These are phyloP conservation scores for Climacteris rufus DNA, from an alignment of 2,113 vertebrate species.

Conservation along the genomic window DNA sequence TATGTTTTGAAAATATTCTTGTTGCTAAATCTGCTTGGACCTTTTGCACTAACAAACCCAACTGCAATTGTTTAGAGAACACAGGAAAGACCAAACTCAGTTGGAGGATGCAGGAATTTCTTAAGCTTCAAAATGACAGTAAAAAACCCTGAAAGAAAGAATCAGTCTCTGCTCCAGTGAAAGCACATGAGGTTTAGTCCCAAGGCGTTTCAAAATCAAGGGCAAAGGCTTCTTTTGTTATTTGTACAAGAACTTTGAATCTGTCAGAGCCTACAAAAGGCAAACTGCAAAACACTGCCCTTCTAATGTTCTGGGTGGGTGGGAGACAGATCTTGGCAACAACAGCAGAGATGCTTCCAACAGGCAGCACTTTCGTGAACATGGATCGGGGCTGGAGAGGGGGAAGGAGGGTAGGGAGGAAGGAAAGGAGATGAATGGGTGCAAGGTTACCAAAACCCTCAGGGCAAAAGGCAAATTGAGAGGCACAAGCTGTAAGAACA, in stretches of 20 bases:
- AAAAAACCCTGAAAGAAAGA: neutral
- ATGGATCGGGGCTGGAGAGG: neutral
- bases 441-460: neutral
- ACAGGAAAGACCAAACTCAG: neutral
- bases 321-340: neutral
- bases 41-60: neutral
- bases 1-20: constrained; percentile 37
- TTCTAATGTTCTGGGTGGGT: neutral
- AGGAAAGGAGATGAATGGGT: neutral
- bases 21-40: constrained; percentile 34
- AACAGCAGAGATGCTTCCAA: neutral
- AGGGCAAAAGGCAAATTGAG: neutral
- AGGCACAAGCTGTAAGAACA: neutral
- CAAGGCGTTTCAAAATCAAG: neutral
- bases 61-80: neutral
- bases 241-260: neutral
- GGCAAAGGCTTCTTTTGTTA: neutral
- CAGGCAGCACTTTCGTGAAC: neutral
- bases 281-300: neutral
- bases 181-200: neutral
- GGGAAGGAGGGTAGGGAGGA: neutral
- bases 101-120: neutral
- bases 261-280: neutral
- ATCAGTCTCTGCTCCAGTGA: neutral
- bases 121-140: neutral